A percentile compares a stretch with the other conserved stretches of the same genome.
phyloP scores from a whole-genome alignment of 2,113 vertebrate genomes.

The Bubo blakistoni region DNA sequence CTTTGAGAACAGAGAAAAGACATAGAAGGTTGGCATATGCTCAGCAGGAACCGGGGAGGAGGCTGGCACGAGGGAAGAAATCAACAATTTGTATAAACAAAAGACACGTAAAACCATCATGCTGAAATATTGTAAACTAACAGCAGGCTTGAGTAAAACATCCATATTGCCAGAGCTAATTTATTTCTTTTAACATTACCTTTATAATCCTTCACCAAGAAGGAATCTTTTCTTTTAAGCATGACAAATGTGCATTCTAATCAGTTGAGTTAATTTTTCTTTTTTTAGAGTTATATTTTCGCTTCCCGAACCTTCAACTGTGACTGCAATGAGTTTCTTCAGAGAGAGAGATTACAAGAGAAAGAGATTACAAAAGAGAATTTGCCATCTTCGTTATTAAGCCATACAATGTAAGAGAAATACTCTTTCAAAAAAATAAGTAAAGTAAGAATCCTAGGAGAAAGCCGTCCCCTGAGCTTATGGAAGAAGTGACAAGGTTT shows the following conservation, averaged over 20 bases:
- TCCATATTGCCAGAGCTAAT: background rate
- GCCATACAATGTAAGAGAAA: background rate
- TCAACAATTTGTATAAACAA: background rate
- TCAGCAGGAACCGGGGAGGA: background rate
- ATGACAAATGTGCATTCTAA: background rate
- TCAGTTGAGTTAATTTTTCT: background rate
- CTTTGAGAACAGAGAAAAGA: background rate
- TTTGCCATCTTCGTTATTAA: background rate
- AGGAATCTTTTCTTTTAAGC: background rate
- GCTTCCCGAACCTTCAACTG: background rate
- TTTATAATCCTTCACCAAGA: background rate
- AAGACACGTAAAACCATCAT: background rate
- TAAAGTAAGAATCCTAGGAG: background rate
- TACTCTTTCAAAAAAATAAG: background rate
- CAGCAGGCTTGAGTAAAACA: background rate
- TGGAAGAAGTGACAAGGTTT: background rate
- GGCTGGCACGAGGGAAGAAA: background rate
- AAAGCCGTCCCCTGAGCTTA: background rate
- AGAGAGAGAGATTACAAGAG: background rate
- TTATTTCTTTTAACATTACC: background rate
- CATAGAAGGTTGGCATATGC: background rate
- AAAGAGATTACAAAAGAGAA: background rate
- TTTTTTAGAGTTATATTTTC: background rate
- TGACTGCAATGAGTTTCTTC: background rate
- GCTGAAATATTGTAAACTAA: background rate